Evolutionary conservation across 2,888 invertebrate species (phyloP), one percentile per base, ranked within the genome.

Genomic region (Coecobrya sp.): DNA sequence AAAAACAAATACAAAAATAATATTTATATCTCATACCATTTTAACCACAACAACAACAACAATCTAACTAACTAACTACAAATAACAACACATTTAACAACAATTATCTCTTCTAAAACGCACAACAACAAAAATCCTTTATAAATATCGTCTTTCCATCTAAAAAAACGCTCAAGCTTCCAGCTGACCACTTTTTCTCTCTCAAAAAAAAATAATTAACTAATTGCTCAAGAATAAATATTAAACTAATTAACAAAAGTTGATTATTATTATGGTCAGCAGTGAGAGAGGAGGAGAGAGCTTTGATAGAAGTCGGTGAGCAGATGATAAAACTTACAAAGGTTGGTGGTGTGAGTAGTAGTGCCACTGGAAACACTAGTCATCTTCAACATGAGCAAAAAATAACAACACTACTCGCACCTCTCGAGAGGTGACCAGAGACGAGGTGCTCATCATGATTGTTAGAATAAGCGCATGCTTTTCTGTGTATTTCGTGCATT

Each of bases 361-460:
- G 68, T 68, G 68, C 30, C 30, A 68, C 68, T 68, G 68, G 68
- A 68, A 30, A 68, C 25, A 68, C 68, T 30, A 10, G 0, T 68
- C 68, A 30, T 25, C 36, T 10, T 27, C 30, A 36, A 7, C 10
- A 49, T 49, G 1, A 13, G 36, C 36, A 7, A 36, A 7, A 7
- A 36, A 36, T 36, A 36, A 36, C 36, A 36, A 36, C 36, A 36
- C 36, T 36, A n/a, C n/a, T n/a, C n/a, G n/a, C n/a, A n/a, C n/a
- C n/a, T n/a, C n/a, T n/a, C n/a, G n/a, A n/a, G n/a, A n/a, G n/a
- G n/a, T n/a, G n/a, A n/a, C n/a, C n/a, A n/a, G n/a, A n/a, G n/a
- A n/a, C n/a, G n/a, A n/a, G n/a, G n/a, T n/a, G n/a, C n/a, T n/a
- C n/a, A n/a, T n/a, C n/a, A n/a, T n/a, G n/a, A n/a, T n/a, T n/a